Base-by-base conservation (phyloP, 2,888 invertebrate species). In the Loripinus fragilis region DNA sequence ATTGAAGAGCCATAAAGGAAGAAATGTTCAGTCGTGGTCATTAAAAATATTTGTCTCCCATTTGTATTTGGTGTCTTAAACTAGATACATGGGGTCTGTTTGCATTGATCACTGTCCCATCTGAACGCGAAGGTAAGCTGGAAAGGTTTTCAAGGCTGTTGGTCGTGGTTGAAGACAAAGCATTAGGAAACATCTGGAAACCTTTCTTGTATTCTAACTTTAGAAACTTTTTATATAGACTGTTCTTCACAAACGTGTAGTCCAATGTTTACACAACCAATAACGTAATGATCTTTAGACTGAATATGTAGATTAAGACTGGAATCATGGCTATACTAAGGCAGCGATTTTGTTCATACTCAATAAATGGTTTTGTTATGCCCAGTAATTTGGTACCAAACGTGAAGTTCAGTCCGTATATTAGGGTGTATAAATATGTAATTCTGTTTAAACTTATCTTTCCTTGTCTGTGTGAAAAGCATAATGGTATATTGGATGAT, bases 161-260 rank as follows among this genome's bases (percentile, higher is more conserved):
- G 15, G 20, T 20, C n/a, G 45, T 17, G 20, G 45, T 20, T 3
- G 45, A 45, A 20, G 15, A 20, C n/a, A 20, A 45, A 20, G 45
- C 45, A 45, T 17, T 12, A 45, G 45, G 17, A 45, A 45, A 33
- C 7, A 60, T 60, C 60, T 33, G 78, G 78, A 78, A 78, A 60
- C 78, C 74, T 78, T 75, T 78, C 78, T 71, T 60, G 48, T 30
- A 55, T 55, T 75, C 3, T 28, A 48, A n/a, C n/a, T n/a, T n/a
- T 38, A 12, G 38, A 38, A 38, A 38, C 64, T 7, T 28, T n/a
- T n/a, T 38, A 41, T 30, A 20, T 12, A 65, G 60, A 72, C 72
- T 72, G 72, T 41, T n/a, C 72, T 72, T 78, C 78, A 78, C 78
- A 71, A 55, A 2, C 2, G 20, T 48, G 17, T 48, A 20, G 7